Evolutionary conservation across 2,888 invertebrate genomes (phyloP), one percentile per base, ranked within the genome.

Genomic region (Drosophila stalkeri): DNA sequence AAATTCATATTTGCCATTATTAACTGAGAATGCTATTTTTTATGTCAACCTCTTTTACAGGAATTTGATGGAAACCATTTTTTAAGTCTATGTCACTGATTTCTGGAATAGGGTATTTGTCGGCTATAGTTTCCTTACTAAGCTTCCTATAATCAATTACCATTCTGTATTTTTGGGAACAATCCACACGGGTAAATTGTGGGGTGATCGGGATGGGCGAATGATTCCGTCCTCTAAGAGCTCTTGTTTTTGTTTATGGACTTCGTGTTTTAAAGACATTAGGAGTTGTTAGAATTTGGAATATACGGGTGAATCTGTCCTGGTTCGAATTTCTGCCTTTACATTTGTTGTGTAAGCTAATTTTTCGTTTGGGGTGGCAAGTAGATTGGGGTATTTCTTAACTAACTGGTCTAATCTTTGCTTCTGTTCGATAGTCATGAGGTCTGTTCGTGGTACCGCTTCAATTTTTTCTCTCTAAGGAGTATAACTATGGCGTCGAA

Each of bases 41-140:
- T n/a, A n/a, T n/a, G n/a, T n/a, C n/a, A n/a, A n/a, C n/a, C n/a
- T n/a, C n/a, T n/a, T n/a, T n/a, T n/a, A n/a, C n/a, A n/a, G n/a
- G n/a, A n/a, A n/a, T n/a, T n/a, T n/a, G n/a, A n/a, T n/a, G n/a
- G n/a, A n/a, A n/a, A n/a, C n/a, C n/a, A n/a, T n/a, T n/a, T n/a
- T n/a, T n/a, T n/a, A n/a, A n/a, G n/a, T n/a, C n/a, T n/a, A n/a
- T n/a, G n/a, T 41, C n/a, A 41, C n/a, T 41, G 3, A n/a, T 41
- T 9, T 41, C 41, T 41, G 66, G 78, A 12, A 67, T 75, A 12
- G 63, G 74, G 33, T 71, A 71, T 23, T 23, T 59, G 16, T 75
- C 41, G 3, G n/a, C 41, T n/a, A 41, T 41, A 9, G n/a, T 41
- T n/a, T 41, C n/a, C 9, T n/a, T 41, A 9, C n/a, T 41, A 8